Base-by-base conservation (phyloP, 2,888 invertebrate species). In the Lottia gigantea region DNA sequence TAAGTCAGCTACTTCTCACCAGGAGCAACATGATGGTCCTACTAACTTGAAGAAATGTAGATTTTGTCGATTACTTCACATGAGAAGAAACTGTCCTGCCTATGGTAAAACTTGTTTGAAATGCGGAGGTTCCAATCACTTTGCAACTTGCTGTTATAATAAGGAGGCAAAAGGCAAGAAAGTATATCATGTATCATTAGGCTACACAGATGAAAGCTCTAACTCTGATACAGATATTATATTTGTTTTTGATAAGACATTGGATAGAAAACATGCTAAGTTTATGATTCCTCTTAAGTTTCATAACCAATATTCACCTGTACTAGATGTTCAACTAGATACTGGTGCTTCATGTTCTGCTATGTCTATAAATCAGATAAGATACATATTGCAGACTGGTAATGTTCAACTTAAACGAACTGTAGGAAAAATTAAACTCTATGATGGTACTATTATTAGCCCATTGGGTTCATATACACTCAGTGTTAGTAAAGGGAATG, bases 51-150 rank as follows among this genome's bases (percentile, higher is more conserved):
- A 64, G 49, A 66, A 26, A n/a, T 76, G 76, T 46, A 68, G 64
- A 31, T 74, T 74, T 45, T 77, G 76, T 72, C 73, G 76, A 14
- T 66, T 66, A 14, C 61, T 26, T 47, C 77, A 76, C 71, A 63
- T 68, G 16, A 75, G 72, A 64, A 69, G 73, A 55, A 71, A 72
- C 19, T 78, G 75, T 69, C 77, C 76, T 45, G 77, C 76, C n/a
- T 79, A 71, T 66, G 78, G 75, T 19, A 76, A 76, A 62, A 71
- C 55, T 12, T 74, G 73, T 46, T 67, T 71, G 12, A n/a, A n/a
- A n/a, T n/a, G n/a, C n/a, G n/a, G n/a, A n/a, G n/a, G n/a, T n/a
- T n/a, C n/a, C n/a, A n/a, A n/a, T n/a, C n/a, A n/a, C n/a, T n/a
- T n/a, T n/a, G n/a, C n/a, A n/a, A n/a, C n/a, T n/a, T n/a, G n/a